Evolutionary conservation across 1,140 invertebrate genomes (phyloP).

Genomic region (Lamellibrachia luymesi): DNA sequence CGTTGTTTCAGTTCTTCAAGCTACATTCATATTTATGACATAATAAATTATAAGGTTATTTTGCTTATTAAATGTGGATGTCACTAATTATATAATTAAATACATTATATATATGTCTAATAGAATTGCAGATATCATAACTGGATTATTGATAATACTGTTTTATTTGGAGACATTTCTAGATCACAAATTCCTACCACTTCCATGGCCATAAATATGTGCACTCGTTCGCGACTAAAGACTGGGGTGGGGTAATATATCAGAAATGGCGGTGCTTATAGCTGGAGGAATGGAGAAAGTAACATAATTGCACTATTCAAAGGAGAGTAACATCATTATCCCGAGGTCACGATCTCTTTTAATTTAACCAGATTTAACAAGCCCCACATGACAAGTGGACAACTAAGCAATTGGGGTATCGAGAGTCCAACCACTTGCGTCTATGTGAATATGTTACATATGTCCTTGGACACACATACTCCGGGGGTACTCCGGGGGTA

Average conservation of each 20-base stretch:
- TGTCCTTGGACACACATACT: background rate
- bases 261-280: background rate
- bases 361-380: background rate
- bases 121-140: too few relatives aligned
- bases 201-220: too few relatives aligned
- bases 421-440: background rate
- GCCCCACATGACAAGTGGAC: background rate
- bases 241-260: background rate
- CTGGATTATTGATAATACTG: too few relatives aligned
- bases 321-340: background rate
- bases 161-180: too few relatives aligned
- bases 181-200: too few relatives aligned
- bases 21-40: too few relatives aligned
- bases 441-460: background rate
- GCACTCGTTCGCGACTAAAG: background rate
- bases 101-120: too few relatives aligned
- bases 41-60: too few relatives aligned
- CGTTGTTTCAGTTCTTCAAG: too few relatives aligned
- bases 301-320: background rate
- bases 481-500: background rate
- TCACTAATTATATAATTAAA: too few relatives aligned
- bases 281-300: background rate
- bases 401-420: background rate
- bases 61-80: too few relatives aligned
- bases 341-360: background rate